Evolutionary conservation across 2,888 invertebrate genomes (phyloP), one percentile per base, ranked within the genome.

Genomic region (Phlogophora meticulosa): DNA sequence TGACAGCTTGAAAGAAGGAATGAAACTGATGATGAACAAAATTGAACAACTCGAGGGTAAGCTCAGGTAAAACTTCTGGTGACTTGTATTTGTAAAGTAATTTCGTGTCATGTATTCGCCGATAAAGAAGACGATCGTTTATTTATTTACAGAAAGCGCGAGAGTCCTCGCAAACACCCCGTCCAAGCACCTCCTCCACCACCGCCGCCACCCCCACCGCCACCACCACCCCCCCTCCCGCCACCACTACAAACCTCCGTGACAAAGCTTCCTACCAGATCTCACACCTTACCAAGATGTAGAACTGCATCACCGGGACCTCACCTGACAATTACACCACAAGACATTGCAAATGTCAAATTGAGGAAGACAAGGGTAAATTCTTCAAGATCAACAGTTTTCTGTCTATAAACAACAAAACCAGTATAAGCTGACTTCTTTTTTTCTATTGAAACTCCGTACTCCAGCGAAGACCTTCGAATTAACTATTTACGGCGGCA

Each of bases 301-400:
- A 94, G 93, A 1, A 94, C 95, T 0, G 95, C 94, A 0, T 95
- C 95, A 0, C 91, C 93, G 0, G 83, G 93, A 64, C 94, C 93
- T 0, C 85, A 94, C 34, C 85, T 94, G 13, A 87, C 94, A 1
- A 95, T 95, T 72, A 95, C 95, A 5, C 95, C 95, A 5, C 90
- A 95, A 63, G 95, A 95, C 63, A 95, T 95, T 4, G 95, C 95
- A 9, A 95, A 94, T 74, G 95, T 95, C 17, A 95, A 95, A 73
- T 81, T 95, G 57, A 90, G 94, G 69, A 95, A 94, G 83, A 86
- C 94, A 20, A 94, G 91, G 92, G 95, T 94, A 78, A 71, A 36
- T 57, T 11, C 0, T 28, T 57, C 1, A 20, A 10, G 36, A 11
- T 24, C 11, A 20, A 2, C 4, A 20, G 7, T 38, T 17, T 22